A percentile compares a stretch with the other conserved stretches of the same genome.
Evolutionary conservation across 2,888 invertebrate species (phyloP).

Genomic region (Melinaea menophilus): DNA sequence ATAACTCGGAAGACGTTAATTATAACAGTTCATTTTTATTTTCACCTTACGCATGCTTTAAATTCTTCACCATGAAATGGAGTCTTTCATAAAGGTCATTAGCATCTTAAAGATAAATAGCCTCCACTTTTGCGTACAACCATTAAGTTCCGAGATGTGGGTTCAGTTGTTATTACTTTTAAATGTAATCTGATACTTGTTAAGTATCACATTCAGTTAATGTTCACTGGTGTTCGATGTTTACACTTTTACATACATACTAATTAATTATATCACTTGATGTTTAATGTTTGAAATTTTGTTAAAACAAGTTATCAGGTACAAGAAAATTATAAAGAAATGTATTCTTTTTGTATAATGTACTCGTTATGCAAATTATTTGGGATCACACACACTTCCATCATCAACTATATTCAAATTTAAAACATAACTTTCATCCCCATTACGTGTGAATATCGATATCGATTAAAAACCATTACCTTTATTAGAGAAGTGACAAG

Average conservation of each 20-base stretch:
- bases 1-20: neutral
- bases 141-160: conserved; percentile 4
- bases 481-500: too few species aligned
- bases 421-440: too few species aligned
- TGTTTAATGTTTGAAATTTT: too few species aligned
- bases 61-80: conserved; percentile 19
- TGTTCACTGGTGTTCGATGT: conserved; percentile 17
- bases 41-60: conserved; percentile 14
- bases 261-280: neutral
- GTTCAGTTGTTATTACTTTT: conserved; percentile 12
- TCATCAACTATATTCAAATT: too few species aligned
- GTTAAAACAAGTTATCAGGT: too few species aligned
- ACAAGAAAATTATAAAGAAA: too few species aligned
- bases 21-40: too few species aligned
- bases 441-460: too few species aligned
- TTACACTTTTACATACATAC: neutral
- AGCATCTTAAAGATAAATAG: conserved; percentile 24
- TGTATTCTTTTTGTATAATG: too few species aligned
- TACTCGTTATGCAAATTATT: too few species aligned
- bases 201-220: conserved; percentile 23
- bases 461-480: too few species aligned
- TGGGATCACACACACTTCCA: too few species aligned
- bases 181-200: conserved; percentile 17
- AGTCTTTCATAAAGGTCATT: conserved; percentile 30
- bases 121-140: conserved; percentile 12